A percentile compares a stretch with the other conserved stretches of the same genome.
These are phyloP conservation scores for Cheirogaleus major DNA, from an alignment of 2,797 vertebrate genomes.

Conservation along the genomic window DNA sequence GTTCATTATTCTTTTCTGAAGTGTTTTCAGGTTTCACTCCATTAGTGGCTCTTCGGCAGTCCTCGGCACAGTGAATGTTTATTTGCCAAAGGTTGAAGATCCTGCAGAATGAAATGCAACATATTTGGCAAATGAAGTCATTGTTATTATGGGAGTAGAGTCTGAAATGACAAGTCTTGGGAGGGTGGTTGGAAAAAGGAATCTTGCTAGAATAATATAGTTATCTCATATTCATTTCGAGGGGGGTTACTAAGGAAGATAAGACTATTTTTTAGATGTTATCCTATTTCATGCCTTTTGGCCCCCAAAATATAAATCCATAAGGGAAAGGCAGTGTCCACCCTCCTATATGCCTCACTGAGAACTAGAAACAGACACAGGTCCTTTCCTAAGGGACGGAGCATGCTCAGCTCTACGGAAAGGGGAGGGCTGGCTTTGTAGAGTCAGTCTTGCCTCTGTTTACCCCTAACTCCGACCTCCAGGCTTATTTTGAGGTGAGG, in stretches of 20 bases:
- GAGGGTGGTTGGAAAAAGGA: not conserved
- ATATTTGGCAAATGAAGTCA: conserved; percentile 60
- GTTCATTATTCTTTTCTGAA: conserved; percentile 60
- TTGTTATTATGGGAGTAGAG: not conserved
- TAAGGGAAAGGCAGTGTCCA: not conserved
- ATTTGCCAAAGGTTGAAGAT: conserved; percentile 52
- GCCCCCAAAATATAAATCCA: not conserved
- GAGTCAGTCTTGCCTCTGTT: not conserved
- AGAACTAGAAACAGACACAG: not conserved
- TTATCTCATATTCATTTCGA: not conserved
- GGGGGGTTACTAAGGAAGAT: not conserved
- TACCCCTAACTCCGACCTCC: not conserved
- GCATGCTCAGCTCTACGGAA: not conserved
- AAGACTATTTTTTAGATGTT: not conserved
- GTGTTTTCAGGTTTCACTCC: conserved; percentile 62
- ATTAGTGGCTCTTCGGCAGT: conserved; percentile 1
- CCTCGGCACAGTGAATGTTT: conserved; percentile 41
- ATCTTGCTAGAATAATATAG: not conserved
- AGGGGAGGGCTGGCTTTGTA: not conserved
- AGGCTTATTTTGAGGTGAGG: not conserved
- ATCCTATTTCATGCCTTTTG: not conserved
- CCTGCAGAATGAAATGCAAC: conserved; percentile 46
- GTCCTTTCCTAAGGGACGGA: not conserved
- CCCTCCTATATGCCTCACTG: not conserved
- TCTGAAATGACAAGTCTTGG: not conserved